Evolutionary conservation across 2,797 vertebrate genomes (phyloP).

Genomic region (Fratercula arctica): DNA sequence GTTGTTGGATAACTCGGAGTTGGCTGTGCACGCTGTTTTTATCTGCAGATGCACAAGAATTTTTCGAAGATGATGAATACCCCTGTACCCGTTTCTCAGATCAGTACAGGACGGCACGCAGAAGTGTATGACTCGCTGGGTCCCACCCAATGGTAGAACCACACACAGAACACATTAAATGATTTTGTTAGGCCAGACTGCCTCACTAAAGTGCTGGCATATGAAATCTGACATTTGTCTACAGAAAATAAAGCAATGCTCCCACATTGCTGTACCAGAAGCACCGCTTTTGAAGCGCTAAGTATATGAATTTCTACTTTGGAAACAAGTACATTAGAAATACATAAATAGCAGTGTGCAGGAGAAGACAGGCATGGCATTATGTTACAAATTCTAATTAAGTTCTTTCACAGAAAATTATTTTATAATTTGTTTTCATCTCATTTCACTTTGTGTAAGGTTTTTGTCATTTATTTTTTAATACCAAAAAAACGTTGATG

Average conservation of each 20-base stretch:
- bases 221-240: background rate
- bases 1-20: background rate
- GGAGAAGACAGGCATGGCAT: background rate
- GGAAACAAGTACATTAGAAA: background rate
- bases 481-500: background rate
- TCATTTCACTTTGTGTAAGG: background rate
- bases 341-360: background rate
- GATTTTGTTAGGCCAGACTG: background rate
- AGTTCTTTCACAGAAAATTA: background rate
- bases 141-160: background rate
- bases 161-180: too few relatives aligned
- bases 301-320: background rate
- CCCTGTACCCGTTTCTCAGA: background rate
- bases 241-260: background rate
- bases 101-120: background rate
- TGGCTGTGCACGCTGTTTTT: background rate
- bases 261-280: background rate
- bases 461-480: background rate
- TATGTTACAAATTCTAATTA: background rate
- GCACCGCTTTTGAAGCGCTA: background rate
- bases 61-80: background rate
- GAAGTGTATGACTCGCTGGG: background rate
- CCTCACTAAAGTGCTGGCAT: background rate
- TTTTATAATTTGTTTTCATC: background rate
- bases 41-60: background rate